Evolutionary conservation across 2,113 vertebrate genomes (phyloP).

Genomic region (Noctilio leporinus): DNA sequence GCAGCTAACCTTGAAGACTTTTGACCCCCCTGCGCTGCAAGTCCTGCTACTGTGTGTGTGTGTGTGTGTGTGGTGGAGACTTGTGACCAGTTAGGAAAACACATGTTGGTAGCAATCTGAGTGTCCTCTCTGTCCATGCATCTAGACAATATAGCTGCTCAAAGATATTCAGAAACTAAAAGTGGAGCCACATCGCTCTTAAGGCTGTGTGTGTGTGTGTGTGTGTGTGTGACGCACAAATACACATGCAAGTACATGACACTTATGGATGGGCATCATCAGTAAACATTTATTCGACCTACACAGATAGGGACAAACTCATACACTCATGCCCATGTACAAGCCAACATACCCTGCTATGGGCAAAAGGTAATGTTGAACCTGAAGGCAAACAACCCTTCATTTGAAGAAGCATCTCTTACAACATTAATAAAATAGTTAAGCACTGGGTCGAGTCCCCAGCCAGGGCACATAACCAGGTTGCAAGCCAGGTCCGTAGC

Average conservation of each 20-base stretch:
- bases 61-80: background rate
- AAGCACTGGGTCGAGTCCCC: too few relatives aligned
- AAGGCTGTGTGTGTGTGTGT: background rate
- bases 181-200: background rate
- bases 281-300: background rate
- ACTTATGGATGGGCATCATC: background rate
- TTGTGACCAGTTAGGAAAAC: background rate
- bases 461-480: too few relatives aligned
- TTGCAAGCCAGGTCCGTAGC: too few relatives aligned
- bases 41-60: background rate
- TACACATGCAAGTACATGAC: background rate
- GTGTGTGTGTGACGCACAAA: background rate
- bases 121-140: background rate
- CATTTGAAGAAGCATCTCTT: constrained; percentile 26
- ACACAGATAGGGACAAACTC: background rate
- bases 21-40: background rate
- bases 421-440: constrained; percentile 52
- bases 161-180: background rate
- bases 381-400: constrained; percentile 16
- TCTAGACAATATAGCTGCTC: background rate
- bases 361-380: background rate
- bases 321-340: background rate
- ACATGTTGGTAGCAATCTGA: background rate
- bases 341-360: too few relatives aligned
- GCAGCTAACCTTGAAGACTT: too few relatives aligned